Evolutionary conservation across 2,113 vertebrate species (phyloP).

Genomic region (Ceyx margarethae): DNA sequence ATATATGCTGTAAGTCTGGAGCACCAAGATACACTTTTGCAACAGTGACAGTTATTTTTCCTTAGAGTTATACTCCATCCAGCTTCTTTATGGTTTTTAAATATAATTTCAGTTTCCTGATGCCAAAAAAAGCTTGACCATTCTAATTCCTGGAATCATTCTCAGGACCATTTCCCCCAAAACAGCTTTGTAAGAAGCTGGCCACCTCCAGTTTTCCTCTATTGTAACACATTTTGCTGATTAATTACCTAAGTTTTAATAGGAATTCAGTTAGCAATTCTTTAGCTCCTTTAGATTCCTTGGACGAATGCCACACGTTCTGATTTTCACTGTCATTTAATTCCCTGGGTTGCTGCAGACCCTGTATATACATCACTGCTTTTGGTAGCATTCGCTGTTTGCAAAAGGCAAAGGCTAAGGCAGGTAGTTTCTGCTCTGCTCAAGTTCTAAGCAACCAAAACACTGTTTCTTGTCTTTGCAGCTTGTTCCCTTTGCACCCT

Average conservation of each 20-base stretch:
- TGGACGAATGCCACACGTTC: slow-evolving; percentile 21
- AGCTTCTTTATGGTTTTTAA: not conserved
- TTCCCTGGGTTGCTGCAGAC: not conserved
- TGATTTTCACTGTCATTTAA: slow-evolving; percentile 19
- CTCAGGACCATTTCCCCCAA: not conserved
- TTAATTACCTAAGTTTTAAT: slow-evolving; percentile 30
- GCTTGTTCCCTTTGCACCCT: not conserved
- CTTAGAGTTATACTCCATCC: not conserved
- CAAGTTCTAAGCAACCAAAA: slow-evolving; percentile 1
- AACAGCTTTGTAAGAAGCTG: not conserved
- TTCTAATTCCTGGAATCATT: slow-evolving; percentile 26
- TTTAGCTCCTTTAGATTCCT: slow-evolving; percentile 23
- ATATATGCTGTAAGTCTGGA: not conserved
- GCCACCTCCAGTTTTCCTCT: not conserved
- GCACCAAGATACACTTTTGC: not conserved
- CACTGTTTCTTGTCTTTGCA: not conserved
- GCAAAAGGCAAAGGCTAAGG: not conserved
- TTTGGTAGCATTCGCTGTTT: not conserved
- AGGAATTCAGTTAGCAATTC: not conserved
- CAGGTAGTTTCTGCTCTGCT: slow-evolving; percentile 8
- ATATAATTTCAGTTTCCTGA: not conserved
- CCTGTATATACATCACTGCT: not conserved
- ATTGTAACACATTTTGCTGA: slow-evolving; percentile 24
- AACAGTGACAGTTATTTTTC: not conserved
- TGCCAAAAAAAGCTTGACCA: not conserved